A percentile compares a stretch with the other conserved stretches of the same genome.
These are phyloP conservation scores for Aphidoletes aphidimyza DNA, from an alignment of 2,888 invertebrate genomes.

Conservation along the genomic window DNA sequence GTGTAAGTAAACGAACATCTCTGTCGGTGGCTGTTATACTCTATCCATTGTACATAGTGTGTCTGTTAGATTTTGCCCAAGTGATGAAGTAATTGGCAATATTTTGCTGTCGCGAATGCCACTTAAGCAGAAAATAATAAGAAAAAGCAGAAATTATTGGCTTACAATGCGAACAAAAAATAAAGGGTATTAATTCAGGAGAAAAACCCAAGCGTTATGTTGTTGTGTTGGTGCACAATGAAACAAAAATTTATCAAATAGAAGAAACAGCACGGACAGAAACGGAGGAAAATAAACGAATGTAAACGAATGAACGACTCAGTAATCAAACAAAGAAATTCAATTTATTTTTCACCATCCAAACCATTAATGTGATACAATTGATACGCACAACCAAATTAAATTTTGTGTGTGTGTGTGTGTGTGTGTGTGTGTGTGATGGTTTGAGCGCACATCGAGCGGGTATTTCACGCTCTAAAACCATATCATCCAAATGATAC, in stretches of 20 bases:
- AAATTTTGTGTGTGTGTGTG: not conserved
- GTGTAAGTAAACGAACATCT: conserved; percentile 31
- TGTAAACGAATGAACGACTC: not conserved
- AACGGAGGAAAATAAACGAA: not conserved
- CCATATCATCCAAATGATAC: no score
- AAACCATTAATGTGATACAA: conserved; percentile 18
- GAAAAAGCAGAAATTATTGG: not conserved
- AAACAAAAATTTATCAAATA: not conserved
- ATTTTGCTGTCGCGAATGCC: conserved; percentile 2
- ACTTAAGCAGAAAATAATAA: not conserved
- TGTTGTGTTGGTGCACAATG: not conserved
- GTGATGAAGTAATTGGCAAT: conserved; percentile 11
- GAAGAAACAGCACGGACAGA: not conserved
- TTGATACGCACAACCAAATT: not conserved
- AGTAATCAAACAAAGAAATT: conserved; percentile 4
- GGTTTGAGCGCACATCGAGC: no score
- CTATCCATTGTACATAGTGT: not conserved
- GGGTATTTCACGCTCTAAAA: no score
- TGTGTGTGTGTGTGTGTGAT: not conserved
- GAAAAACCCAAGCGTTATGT: not conserved
- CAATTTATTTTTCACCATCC: conserved; percentile 37
- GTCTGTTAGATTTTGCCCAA: not conserved
- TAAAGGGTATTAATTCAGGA: not conserved
- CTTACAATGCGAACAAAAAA: not conserved
- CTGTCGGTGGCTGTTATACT: not conserved